Conservation (phyloP, 2,888 invertebrate species). For the Criorhina ranunculi region DNA sequence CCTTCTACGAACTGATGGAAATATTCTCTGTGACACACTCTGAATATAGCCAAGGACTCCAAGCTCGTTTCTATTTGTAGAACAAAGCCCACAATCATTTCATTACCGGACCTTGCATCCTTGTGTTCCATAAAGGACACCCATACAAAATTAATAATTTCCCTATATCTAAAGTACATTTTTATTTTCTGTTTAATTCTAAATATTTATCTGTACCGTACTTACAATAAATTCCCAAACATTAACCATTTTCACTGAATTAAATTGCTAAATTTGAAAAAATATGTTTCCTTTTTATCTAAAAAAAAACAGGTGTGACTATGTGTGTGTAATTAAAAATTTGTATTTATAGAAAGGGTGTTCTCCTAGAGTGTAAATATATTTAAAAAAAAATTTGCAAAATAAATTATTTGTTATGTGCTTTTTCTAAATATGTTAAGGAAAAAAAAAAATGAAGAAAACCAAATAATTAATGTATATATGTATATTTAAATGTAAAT, state of each 20-base stretch:
- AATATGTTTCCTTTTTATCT: slow-evolving; percentile 8
- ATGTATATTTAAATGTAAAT: slow-evolving; percentile 51
- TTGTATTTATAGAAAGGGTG: slow-evolving; percentile 13
- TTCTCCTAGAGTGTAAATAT: slow-evolving; percentile 21
- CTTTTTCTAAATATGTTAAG: slow-evolving; percentile 42
- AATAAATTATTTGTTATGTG: slow-evolving; percentile 42
- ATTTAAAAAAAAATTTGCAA: slow-evolving; percentile 65
- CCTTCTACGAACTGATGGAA: no score
- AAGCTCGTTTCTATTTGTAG: no score
- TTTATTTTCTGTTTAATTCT: slow-evolving; percentile 1
- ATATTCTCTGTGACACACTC: no score
- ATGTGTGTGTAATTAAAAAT: slow-evolving; percentile 7
- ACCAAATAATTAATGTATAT: slow-evolving; percentile 8
- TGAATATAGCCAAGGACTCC: no score
- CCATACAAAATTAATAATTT: neutral
- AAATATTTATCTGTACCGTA: slow-evolving; percentile 20
- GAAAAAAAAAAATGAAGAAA: slow-evolving; percentile 10
- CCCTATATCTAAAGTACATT: slow-evolving; percentile 15
- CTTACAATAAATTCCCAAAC: slow-evolving; percentile 50
- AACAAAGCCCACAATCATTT: neutral
- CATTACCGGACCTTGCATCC: neutral
- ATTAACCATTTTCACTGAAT: slow-evolving; percentile 50
- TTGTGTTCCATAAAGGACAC: neutral
- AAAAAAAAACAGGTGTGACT: neutral
- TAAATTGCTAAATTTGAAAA: slow-evolving; percentile 2